phyloP scores from a whole-genome alignment of 2,797 vertebrate species.

The Eulemur coronatus region DNA sequence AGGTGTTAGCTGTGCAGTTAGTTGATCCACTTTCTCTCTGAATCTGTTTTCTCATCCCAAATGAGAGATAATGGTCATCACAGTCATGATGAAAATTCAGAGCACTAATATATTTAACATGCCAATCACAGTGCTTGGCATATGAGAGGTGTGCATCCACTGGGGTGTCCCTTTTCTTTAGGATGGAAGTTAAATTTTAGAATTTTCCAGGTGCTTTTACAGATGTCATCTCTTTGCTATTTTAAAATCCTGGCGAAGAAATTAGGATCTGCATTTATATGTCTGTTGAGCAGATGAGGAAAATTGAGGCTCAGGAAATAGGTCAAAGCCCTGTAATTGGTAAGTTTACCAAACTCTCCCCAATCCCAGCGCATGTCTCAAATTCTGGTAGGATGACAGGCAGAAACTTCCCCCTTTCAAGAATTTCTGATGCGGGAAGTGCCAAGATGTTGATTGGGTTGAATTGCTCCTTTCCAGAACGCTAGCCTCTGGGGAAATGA shows the following conservation, averaged over 20 bases:
- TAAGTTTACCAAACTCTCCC: no score
- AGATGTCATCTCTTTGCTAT: not conserved
- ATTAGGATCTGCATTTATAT: not conserved
- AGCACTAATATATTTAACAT: not conserved
- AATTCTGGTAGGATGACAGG: not conserved
- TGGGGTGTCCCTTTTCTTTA: not conserved
- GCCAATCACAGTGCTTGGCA: not conserved
- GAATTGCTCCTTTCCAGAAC: not conserved
- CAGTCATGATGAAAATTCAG: not conserved
- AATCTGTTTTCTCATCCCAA: not conserved
- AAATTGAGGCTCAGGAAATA: not conserved
- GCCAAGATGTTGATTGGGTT: not conserved
- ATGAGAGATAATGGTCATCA: not conserved
- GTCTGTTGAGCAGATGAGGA: not conserved
- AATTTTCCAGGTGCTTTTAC: not conserved
- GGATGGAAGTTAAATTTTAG: not conserved
- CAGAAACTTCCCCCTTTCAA: not conserved
- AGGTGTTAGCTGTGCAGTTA: not conserved
- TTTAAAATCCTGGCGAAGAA: not conserved
- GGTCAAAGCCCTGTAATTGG: not conserved
- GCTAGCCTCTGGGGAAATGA: not conserved
- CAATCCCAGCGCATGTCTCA: not conserved
- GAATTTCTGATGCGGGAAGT: not conserved
- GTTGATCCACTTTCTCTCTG: not conserved
- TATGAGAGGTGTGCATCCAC: not conserved